Evolutionary conservation across 2,888 invertebrate genomes (phyloP).

Genomic region (Oxycera nigricornis): DNA sequence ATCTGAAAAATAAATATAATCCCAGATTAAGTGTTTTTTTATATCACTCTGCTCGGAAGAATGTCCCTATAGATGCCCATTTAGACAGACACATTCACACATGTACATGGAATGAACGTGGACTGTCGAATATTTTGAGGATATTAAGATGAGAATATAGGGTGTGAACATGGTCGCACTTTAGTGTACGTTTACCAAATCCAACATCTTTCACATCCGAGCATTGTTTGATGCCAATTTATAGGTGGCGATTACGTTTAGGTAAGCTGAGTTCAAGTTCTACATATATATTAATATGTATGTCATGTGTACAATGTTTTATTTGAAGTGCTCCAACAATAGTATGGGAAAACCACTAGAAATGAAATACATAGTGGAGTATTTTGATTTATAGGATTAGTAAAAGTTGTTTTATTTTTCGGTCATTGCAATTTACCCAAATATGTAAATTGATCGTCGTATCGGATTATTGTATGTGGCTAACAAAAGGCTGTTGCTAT

Average conservation of each 20-base stretch:
- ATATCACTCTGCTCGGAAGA: slow-evolving; percentile 41
- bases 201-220: slow-evolving; percentile 18
- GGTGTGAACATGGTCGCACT: neutral
- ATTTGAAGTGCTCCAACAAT: neutral
- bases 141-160: neutral
- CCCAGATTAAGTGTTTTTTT: slow-evolving; percentile 49
- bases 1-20: slow-evolving; percentile 52
- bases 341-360: too few species aligned
- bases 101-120: neutral
- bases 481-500: too few species aligned
- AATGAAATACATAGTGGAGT: too few species aligned
- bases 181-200: neutral
- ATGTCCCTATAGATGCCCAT: neutral
- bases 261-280: neutral
- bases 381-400: too few species aligned
- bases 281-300: too few species aligned
- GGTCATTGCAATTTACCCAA: too few species aligned
- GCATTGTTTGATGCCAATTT: neutral
- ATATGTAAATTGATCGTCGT: too few species aligned
- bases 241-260: slow-evolving; percentile 16
- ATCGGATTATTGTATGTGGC: too few species aligned
- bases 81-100: neutral
- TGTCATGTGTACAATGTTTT: slow-evolving; percentile 4
- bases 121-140: neutral
- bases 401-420: too few species aligned